Evolutionary conservation across 2,113 vertebrate genomes (phyloP).

Genomic region (Edolisoma coerulescens): DNA sequence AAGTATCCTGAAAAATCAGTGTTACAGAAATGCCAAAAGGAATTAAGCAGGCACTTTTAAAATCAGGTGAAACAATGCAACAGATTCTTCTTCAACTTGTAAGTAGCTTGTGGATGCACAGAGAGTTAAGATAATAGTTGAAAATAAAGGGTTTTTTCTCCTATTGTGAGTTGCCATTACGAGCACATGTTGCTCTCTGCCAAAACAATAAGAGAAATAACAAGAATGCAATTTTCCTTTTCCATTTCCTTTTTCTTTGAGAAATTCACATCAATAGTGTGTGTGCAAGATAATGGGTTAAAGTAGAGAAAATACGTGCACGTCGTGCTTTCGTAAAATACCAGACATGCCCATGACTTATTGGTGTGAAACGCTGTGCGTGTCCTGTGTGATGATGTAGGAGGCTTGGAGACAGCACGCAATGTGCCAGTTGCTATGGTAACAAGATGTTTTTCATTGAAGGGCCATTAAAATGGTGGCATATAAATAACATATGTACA

Average conservation of each 20-base stretch:
- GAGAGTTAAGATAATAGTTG: not conserved
- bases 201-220: not conserved
- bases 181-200: not conserved
- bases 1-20: not conserved
- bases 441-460: constrained; percentile 77
- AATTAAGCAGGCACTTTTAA: not conserved
- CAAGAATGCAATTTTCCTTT: not conserved
- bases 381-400: constrained; percentile 58
- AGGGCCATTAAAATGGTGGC: constrained; percentile 68
- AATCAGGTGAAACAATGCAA: not conserved
- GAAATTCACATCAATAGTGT: not conserved
- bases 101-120: not conserved
- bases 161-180: not conserved
- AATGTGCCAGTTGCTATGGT: constrained; percentile 68
- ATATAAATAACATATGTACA: constrained; percentile 77
- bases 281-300: not conserved
- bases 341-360: constrained; percentile 54
- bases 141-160: not conserved
- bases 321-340: constrained; percentile 42
- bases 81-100: not conserved
- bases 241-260: not conserved
- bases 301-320: not conserved
- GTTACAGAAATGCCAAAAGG: not conserved
- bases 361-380: constrained; percentile 41
- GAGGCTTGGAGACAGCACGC: constrained; percentile 56